phyloP scores from a whole-genome alignment of 2,888 invertebrate genomes.

The Pediacus dermestoides region DNA sequence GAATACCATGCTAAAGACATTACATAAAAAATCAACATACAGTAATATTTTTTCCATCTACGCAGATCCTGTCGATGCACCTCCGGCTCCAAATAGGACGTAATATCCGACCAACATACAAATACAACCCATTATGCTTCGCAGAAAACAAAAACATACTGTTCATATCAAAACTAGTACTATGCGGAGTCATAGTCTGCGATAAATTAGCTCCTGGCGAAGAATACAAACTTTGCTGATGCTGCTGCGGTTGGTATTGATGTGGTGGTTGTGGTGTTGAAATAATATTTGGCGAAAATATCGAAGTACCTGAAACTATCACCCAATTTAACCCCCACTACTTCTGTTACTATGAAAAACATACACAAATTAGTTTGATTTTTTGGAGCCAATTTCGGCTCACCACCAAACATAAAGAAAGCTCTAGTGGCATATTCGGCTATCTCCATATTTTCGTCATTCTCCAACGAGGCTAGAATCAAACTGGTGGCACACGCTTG shows the following conservation, averaged over 20 bases:
- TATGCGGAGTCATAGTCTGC: conserved; percentile 23
- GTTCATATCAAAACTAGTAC: conserved; percentile 29
- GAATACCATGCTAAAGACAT: no score
- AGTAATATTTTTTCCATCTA: conserved; percentile 56
- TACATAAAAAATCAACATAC: conserved; percentile 50
- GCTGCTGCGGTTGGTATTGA: conserved; percentile 19
- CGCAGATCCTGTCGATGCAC: conserved; percentile 61
- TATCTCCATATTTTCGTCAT: conserved; percentile 60
- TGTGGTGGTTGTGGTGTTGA: conserved; percentile 42
- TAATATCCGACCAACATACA: conserved; percentile 84
- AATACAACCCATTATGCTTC: conserved; percentile 90
- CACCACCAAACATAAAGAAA: conserved; percentile 88
- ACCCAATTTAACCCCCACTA: no score
- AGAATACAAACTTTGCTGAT: no score
- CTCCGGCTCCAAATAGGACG: conserved; percentile 83
- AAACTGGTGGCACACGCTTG: conserved; percentile 90
- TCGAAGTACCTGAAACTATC: conserved; percentile 29
- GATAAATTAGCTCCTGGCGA: conserved; percentile 19
- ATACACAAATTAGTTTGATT: conserved; percentile 36
- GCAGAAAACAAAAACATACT: conserved; percentile 57
- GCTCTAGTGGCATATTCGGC: conserved; percentile 88
- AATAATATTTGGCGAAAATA: conserved; percentile 45
- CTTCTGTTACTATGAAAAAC: conserved; percentile 7
- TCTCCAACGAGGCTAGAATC: conserved; percentile 74
- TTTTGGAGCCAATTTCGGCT: conserved; percentile 51